Evolutionary conservation across 2,888 invertebrate species (phyloP).

Genomic region (Exephanes ischioxanthus): DNA sequence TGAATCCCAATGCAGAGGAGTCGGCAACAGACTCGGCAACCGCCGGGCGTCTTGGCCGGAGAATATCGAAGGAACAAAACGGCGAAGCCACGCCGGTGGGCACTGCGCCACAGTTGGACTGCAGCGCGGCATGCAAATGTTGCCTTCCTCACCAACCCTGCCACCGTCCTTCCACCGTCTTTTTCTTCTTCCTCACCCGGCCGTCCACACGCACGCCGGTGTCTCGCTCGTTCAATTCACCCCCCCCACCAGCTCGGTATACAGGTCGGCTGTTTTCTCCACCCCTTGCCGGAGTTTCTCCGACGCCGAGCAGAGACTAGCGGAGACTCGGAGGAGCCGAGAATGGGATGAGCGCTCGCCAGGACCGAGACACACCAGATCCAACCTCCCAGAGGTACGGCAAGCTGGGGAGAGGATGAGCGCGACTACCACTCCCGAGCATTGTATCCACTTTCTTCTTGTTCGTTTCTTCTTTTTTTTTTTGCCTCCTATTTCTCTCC

Average conservation of each 20-base stretch:
- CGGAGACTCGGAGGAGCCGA: neutral
- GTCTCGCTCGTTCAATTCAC: constrained; percentile 18
- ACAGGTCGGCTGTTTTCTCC: constrained; percentile 32
- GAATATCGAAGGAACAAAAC: constrained; percentile 72
- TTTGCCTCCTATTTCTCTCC: neutral
- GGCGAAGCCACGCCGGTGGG: constrained; percentile 65
- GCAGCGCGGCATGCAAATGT: constrained; percentile 75
- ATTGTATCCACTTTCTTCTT: constrained; percentile 26
- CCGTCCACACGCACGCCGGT: constrained; percentile 37
- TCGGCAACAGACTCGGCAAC: constrained; percentile 4
- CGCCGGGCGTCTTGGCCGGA: constrained; percentile 38
- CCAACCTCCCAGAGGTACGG: constrained; percentile 31
- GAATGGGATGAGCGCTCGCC: constrained; percentile 39
- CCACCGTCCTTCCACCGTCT: constrained; percentile 9
- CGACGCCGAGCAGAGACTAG: constrained; percentile 21
- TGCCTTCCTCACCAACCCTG: constrained; percentile 57
- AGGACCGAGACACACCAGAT: constrained; percentile 37
- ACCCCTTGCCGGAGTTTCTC: constrained; percentile 20
- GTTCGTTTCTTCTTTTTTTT: neutral
- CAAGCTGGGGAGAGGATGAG: constrained; percentile 19
- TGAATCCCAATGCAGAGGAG: constrained; percentile 75
- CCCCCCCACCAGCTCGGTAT: constrained; percentile 1
- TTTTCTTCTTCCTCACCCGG: constrained; percentile 46
- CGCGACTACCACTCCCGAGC: constrained; percentile 13
- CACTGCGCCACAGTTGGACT: constrained; percentile 73